Percentiles rank a stretch among this genome's conserved stretches.
phyloP scores from a whole-genome alignment of 2,113 vertebrate species.

The Heterochromis multidens region DNA sequence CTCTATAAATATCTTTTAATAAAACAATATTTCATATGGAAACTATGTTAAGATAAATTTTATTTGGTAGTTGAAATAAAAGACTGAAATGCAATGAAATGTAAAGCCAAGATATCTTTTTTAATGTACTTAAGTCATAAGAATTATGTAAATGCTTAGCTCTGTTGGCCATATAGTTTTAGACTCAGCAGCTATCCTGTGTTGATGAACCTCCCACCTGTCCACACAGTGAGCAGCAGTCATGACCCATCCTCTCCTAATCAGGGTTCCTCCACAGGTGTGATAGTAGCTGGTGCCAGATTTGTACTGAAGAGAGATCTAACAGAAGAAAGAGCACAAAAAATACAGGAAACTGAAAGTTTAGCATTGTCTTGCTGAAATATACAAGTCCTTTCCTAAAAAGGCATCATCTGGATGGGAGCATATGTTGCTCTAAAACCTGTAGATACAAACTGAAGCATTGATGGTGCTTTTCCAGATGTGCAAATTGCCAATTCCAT shows the following conservation, averaged over 20 bases:
- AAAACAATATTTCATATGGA: not conserved
- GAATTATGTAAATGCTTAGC: not conserved
- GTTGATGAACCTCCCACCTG: constrained; percentile 58
- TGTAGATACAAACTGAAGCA: too few relatives aligned
- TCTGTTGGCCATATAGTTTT: not conserved
- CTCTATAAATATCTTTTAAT: not conserved
- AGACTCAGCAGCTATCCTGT: not conserved
- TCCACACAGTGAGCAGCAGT: constrained; percentile 87
- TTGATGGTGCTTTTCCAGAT: too few relatives aligned
- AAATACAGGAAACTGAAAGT: too few relatives aligned
- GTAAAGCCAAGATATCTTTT: not conserved
- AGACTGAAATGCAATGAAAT: not conserved
- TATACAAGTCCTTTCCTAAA: too few relatives aligned
- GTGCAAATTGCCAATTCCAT: too few relatives aligned
- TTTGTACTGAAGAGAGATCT: constrained; percentile 78
- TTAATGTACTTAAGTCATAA: not conserved
- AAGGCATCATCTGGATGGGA: too few relatives aligned
- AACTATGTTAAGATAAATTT: not conserved
- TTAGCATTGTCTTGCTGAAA: too few relatives aligned
- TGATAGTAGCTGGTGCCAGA: constrained; percentile 73
- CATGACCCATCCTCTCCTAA: constrained; percentile 83
- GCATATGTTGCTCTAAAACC: too few relatives aligned
- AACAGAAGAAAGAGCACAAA: not conserved
- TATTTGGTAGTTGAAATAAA: not conserved
- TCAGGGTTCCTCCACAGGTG: constrained; percentile 86